Conservation (phyloP, 2,113 vertebrate genomes). For the mouse (Mus musculus) region GRCm39 chr13:38550501-38551000, state of each 20-base stretch:
- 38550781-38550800: constrained; percentile 13
- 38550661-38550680: background rate
- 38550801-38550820: constrained; percentile 37
- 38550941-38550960: constrained; percentile 16
- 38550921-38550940: constrained; percentile 6
- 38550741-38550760: constrained; percentile 55
- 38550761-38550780: constrained; percentile 41
- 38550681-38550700: background rate
- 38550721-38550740: constrained; percentile 32
- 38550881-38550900: constrained; percentile 41
- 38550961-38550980: background rate
- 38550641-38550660: background rate
- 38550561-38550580: background rate
- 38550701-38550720: constrained; percentile 24
- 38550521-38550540: background rate
- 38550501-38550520: background rate
- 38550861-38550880: constrained; percentile 19
- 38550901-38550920: constrained; percentile 20
- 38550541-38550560: background rate
- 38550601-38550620: background rate
- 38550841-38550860: constrained; percentile 22
- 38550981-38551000: constrained; percentile 10
- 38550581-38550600: background rate
- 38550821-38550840: constrained; percentile 45
- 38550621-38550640: background rate